Conservation (phyloP, 2,888 invertebrate genomes). For the Epiblema foenella region DNA sequence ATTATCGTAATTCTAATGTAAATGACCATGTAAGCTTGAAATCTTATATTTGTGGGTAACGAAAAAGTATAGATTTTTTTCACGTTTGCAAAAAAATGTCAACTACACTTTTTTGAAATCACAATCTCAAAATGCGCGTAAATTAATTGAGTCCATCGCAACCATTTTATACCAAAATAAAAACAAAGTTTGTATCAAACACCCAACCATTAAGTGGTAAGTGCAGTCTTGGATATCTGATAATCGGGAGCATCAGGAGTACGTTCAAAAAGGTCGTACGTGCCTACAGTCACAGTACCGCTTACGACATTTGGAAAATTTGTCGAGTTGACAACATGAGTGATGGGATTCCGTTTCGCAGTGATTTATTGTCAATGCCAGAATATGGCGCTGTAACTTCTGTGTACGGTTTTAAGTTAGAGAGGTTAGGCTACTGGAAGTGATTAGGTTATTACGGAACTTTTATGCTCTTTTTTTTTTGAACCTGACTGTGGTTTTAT, state of each 20-base stretch:
- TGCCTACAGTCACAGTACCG: not conserved
- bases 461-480: too few species aligned
- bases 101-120: too few species aligned
- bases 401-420: slow-evolving; percentile 22
- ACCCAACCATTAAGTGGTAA: slow-evolving; percentile 50
- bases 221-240: slow-evolving; percentile 49
- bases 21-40: too few species aligned
- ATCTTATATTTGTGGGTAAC: too few species aligned
- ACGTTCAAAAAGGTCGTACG: not conserved
- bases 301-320: not conserved
- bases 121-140: not conserved
- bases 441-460: not conserved
- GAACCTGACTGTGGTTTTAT: too few species aligned
- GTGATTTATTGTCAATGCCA: slow-evolving; percentile 49
- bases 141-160: not conserved
- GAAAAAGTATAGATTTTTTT: too few species aligned
- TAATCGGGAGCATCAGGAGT: slow-evolving; percentile 47
- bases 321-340: slow-evolving; percentile 47
- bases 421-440: not conserved
- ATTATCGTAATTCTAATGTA: too few species aligned
- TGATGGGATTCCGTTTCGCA: slow-evolving; percentile 49
- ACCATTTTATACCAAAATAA: slow-evolving; percentile 5
- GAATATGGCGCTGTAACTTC: slow-evolving; percentile 41
- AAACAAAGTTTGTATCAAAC: slow-evolving; percentile 43
- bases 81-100: too few species aligned